Base-by-base conservation (phyloP, 2,888 invertebrate species). In the Xanthia togata region DNA sequence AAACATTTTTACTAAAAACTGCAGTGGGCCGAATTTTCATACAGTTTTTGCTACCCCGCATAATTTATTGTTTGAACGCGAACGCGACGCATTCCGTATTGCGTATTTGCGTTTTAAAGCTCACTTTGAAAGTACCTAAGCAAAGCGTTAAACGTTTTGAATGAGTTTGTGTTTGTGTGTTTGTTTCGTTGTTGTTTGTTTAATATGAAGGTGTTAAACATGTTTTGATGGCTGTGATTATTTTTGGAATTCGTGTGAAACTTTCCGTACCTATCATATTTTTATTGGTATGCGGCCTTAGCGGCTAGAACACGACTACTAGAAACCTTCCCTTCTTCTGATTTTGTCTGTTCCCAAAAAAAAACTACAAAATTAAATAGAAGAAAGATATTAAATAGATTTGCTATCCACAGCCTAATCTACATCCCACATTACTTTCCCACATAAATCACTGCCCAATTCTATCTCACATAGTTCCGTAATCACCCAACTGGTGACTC, bases 21-120 rank as follows among this genome's bases (percentile, higher is more conserved):
- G 69, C 47, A 65, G 60, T 44, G 55, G 35, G 53, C 68, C 31
- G 31, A 71, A 76, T 59, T 69, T 57, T 60, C 53, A 62, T 69
- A 62, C 71, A 81, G 38, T 70, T 41, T 69, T 59, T 73, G 59
- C 53, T 17, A 41, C n/a, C 57, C 41, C 50, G 44, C n/a, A 53
- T 53, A 70, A 59, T 72, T 80, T 57, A 68, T 55, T 81, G 76
- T 84, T 81, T 81, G 60, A 81, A 73, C 60, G 47, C 12, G 20
- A 65, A 47, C 41, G 70, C 76, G 59, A 71, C 68, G 70, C 69
- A 63, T 71, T 62, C 62, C 47, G 17, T 60, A 68, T 63, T 84
- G 81, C 81, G 50, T 71, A 81, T 82, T 63, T 84, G 81, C 81
- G 50, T 71, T 84, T 82, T 47, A 70, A 71, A 82, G 63, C 60